phyloP scores from a whole-genome alignment of 2,888 invertebrate species.

The Plagiodera versicolora region DNA sequence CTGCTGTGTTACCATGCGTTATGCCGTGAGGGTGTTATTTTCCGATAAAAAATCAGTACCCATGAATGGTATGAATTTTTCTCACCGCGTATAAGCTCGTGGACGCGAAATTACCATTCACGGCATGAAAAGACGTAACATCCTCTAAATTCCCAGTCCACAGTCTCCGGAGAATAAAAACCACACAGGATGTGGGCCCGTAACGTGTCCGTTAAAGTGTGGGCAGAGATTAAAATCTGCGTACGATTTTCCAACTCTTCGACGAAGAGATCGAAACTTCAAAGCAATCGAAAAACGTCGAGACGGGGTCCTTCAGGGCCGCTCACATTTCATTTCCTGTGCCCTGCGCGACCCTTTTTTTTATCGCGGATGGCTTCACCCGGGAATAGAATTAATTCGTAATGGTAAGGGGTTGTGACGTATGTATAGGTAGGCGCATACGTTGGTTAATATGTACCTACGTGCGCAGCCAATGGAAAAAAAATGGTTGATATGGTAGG shows the following conservation, averaged over 20 bases:
- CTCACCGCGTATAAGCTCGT: no score
- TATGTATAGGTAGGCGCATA: neutral
- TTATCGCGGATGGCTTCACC: no score
- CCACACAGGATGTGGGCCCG: neutral
- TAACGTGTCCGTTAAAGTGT: slow-evolving; percentile 11
- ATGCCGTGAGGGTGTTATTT: no score
- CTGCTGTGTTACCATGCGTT: no score
- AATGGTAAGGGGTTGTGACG: neutral
- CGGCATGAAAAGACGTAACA: neutral
- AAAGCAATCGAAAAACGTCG: slow-evolving; percentile 14
- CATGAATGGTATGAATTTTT: no score
- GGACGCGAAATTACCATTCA: neutral
- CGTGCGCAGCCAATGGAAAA: no score
- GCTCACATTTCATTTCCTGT: neutral
- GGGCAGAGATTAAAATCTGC: slow-evolving; percentile 12
- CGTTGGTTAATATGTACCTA: no score
- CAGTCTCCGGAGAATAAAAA: neutral
- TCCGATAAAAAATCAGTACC: no score
- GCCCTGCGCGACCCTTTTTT: neutral
- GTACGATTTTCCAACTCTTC: neutral
- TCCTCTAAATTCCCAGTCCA: neutral
- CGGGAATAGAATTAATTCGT: neutral
- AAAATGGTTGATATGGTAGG: no score
- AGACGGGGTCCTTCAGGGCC: neutral
- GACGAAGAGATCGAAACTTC: slow-evolving; percentile 7